A percentile compares a stretch with the other conserved stretches of the same genome.
Conservation (phyloP, 2,113 vertebrate genomes). For the Hippopotamus amphibius region DNA sequence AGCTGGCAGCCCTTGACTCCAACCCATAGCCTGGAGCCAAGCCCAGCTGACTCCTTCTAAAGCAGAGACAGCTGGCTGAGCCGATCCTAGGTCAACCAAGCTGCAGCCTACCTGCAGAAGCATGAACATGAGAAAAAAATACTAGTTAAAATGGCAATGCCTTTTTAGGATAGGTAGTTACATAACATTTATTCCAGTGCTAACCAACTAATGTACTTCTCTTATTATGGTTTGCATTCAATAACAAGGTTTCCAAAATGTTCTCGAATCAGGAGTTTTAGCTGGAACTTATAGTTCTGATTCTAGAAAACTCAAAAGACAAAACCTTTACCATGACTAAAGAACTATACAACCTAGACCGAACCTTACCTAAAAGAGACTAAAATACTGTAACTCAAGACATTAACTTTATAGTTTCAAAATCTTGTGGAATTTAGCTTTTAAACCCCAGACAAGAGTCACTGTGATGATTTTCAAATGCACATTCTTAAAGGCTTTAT, state of each 20-base stretch:
- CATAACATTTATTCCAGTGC: not conserved
- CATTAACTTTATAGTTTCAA: not conserved
- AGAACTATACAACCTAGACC: not conserved
- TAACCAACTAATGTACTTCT: not conserved
- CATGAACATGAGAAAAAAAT: not conserved
- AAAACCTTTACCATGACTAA: not conserved
- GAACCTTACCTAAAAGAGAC: not conserved
- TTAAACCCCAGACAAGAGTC: not conserved
- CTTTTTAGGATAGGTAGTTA: not conserved
- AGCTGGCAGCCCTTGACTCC: not conserved
- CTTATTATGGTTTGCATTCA: not conserved
- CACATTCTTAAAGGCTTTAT: not conserved
- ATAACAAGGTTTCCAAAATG: not conserved
- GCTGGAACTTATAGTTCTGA: not conserved
- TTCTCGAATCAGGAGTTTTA: not conserved
- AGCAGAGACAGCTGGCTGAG: not conserved
- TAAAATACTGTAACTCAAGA: not conserved
- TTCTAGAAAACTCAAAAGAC: not conserved
- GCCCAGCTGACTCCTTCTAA: not conserved
- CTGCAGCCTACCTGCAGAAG: not conserved
- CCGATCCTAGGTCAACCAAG: not conserved
- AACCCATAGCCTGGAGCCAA: not conserved
- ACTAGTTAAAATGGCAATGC: not conserved
- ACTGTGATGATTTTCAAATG: not conserved
- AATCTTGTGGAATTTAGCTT: not conserved